Percentiles rank a stretch among this genome's conserved stretches.
phyloP scores from a whole-genome alignment of 2,113 vertebrate genomes.

The Petrocephalus zakoni region DNA sequence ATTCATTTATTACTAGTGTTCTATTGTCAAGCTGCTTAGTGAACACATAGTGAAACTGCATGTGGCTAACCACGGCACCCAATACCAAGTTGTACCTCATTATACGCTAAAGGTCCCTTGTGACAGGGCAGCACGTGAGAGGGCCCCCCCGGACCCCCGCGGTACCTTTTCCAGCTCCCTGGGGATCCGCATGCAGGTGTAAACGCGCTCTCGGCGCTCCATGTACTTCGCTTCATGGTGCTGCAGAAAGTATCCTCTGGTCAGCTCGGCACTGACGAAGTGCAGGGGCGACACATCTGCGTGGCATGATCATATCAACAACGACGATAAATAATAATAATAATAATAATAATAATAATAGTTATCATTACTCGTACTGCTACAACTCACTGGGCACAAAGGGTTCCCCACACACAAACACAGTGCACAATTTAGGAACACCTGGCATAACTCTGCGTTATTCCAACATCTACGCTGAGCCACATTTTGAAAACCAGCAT shows the following conservation, averaged over 20 bases:
- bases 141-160: too few relatives aligned
- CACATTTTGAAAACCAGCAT: background rate
- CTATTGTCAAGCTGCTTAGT: background rate
- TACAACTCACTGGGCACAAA: background rate
- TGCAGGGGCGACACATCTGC: slow-evolving; percentile 82
- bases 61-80: background rate
- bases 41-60: background rate
- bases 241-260: slow-evolving; percentile 95
- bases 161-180: slow-evolving; percentile 93
- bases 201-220: slow-evolving; percentile 86
- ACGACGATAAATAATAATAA: slow-evolving; percentile 24
- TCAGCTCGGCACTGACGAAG: slow-evolving; percentile 89
- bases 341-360: too few relatives aligned
- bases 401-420: slow-evolving; percentile 35
- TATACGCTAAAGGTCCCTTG: background rate
- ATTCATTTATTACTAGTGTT: background rate
- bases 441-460: background rate
- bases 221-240: slow-evolving; percentile 97
- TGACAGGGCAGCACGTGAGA: too few relatives aligned
- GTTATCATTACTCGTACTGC: too few relatives aligned
- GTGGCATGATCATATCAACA: slow-evolving; percentile 27
- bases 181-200: slow-evolving; percentile 95
- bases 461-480: background rate
- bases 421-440: background rate
- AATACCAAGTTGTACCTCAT: background rate